Conservation (phyloP, 2,888 invertebrate species). For the Pantelozetes paolii region DNA sequence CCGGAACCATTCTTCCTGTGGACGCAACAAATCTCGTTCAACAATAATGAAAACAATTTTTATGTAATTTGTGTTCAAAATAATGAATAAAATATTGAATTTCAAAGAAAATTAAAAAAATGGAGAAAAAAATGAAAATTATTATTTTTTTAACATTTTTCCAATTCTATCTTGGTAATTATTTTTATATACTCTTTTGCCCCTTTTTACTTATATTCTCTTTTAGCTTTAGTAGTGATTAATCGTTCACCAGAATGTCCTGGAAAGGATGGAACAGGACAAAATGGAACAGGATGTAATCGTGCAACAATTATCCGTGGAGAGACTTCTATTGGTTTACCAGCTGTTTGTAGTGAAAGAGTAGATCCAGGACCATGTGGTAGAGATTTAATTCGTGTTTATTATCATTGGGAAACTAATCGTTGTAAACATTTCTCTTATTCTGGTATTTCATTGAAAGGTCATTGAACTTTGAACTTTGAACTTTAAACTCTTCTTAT, state of each 20-base stretch:
- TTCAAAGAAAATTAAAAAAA: background rate
- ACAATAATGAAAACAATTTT: background rate
- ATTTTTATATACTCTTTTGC: no score
- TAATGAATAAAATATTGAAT: background rate
- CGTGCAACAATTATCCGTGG: background rate
- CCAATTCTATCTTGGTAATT: no score
- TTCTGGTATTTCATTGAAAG: no score
- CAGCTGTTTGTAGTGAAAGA: background rate
- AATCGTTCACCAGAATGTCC: no score
- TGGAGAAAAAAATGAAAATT: no score
- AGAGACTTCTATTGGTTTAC: background rate
- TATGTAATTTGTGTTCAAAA: no score
- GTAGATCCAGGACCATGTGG: constrained; percentile 2
- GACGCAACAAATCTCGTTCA: background rate
- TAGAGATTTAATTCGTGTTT: constrained; percentile 11
- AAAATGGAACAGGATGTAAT: no score
- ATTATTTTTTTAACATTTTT: no score
- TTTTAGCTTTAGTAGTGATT: no score
- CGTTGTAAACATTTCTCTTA: constrained; percentile 21
- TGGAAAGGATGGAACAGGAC: no score
- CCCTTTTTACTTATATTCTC: no score
- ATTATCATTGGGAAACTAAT: background rate
- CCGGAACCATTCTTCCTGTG: constrained; percentile 6
- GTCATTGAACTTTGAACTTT: no score
- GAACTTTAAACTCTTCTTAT: background rate